Evolutionary conservation across 2,797 vertebrate species (phyloP), one percentile per base, ranked within the genome.

Genomic region (Clarias pachynema): DNA sequence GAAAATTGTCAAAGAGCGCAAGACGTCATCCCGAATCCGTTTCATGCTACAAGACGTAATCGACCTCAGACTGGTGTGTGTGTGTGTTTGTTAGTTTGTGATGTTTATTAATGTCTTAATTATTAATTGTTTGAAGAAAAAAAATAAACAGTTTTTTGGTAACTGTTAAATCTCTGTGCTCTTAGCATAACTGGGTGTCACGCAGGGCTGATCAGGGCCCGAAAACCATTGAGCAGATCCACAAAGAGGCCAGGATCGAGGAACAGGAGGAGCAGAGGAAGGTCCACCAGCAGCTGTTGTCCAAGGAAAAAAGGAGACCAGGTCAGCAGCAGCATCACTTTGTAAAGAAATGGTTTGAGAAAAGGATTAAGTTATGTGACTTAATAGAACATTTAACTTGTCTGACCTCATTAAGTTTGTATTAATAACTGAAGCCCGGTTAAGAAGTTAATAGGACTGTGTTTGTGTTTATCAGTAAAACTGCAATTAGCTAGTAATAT

Each of bases 201-300:
- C 95, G 98, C 90, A 95, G 97, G 92, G 97, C 96, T 29, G 98
- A 99, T 91, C 97, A 98, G 91, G 98, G 98, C 18, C 98, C 98
- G 0, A 99, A 99, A 93, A 99, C 98, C 82, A 99, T 99, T 0
- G 98, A 99, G 93, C 98, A 99, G 95, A 99, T 99, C 91, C 98
- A 99, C 91, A 98, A 99, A 90, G 98, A 99, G 86, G 98, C 98
- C 65, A 97, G 99, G 93, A 98, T 99, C 88, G 98, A 99, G 92
- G 97, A 99, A 91, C 98, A 99, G 85, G 97, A 99, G 89, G 97
- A 99, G 84, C 98, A 99, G 90, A 96, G 97, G 87, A 99, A 99
- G 91, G 98, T 99, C 88, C 95, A 96, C 70, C 98, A 98, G 89
- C 98, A 99, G 91, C 95, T 99, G 86, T 96, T 99, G 94, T 97